Conservation (phyloP, 1,140 invertebrate species). For the Phymastichus coffea region DNA sequence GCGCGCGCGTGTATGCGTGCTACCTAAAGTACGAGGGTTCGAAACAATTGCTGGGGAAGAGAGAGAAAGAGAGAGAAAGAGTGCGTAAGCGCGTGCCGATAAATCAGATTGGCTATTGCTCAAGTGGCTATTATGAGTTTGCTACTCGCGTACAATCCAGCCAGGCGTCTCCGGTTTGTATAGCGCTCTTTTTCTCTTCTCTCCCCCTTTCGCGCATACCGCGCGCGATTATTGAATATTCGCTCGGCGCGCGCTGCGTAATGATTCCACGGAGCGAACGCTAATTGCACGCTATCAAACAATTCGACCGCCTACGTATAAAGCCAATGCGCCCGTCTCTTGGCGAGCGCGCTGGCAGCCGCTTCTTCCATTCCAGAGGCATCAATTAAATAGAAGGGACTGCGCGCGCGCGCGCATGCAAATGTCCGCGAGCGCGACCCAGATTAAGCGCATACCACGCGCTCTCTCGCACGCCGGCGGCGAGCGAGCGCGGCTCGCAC, state of each 20-base stretch:
- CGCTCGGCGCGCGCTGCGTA: not conserved
- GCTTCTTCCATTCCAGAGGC: not conserved
- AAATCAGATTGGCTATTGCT: not conserved
- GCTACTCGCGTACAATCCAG: not conserved
- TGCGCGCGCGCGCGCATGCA: constrained; percentile 1
- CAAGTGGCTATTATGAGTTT: no score
- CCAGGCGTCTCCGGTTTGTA: constrained; percentile 10
- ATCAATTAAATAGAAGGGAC: constrained; percentile 21
- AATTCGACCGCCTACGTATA: not conserved
- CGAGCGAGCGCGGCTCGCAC: not conserved
- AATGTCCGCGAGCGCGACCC: constrained; percentile 27
- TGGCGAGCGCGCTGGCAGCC: no score
- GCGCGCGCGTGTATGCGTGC: not conserved
- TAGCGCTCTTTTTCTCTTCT: no score
- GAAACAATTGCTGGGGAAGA: not conserved
- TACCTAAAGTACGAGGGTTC: no score
- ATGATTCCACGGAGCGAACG: no score
- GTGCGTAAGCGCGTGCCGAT: not conserved
- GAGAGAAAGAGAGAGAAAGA: not conserved
- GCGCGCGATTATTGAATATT: not conserved
- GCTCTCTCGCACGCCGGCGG: not conserved
- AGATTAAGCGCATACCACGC: constrained; percentile 21
- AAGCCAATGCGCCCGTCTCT: no score
- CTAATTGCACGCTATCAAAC: no score
- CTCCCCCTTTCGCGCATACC: not conserved